A percentile compares a stretch with the other conserved stretches of the same genome.
Evolutionary conservation across 2,113 vertebrate genomes (phyloP).

Genomic region (Pollimyrus isidori): DNA sequence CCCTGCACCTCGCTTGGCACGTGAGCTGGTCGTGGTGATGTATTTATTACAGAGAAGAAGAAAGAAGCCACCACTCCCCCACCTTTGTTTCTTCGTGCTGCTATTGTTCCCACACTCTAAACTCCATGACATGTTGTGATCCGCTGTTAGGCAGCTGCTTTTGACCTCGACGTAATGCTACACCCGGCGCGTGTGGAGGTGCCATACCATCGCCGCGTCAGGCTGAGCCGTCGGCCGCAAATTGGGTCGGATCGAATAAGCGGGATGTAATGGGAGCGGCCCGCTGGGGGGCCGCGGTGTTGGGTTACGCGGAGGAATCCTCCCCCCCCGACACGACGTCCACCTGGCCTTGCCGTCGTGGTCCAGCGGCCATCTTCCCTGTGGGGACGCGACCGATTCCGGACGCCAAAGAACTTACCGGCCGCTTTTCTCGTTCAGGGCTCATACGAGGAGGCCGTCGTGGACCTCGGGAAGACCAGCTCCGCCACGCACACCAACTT

Average conservation of each 20-base stretch:
- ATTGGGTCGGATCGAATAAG: neutral
- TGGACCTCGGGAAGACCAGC: conserved; percentile 89
- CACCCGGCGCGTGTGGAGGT: neutral
- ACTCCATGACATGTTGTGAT: neutral
- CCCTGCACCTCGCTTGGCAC: neutral
- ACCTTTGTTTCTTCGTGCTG: neutral
- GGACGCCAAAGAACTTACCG: neutral
- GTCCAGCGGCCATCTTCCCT: neutral
- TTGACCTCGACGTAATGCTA: neutral
- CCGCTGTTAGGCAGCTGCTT: neutral
- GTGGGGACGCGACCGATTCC: neutral
- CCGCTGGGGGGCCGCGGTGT: neutral
- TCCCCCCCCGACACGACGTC: no score
- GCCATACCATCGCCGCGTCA: neutral
- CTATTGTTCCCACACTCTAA: neutral
- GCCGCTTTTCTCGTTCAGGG: conserved; percentile 55
- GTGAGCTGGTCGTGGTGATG: neutral
- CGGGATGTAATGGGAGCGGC: neutral
- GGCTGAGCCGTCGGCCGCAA: neutral
- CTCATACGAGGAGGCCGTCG: conserved; percentile 86
- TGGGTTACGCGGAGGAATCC: neutral
- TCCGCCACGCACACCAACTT: conserved; percentile 83
- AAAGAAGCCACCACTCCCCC: neutral
- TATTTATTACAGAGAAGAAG: neutral
- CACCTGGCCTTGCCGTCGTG: neutral